Conservation (phyloP, 2,797 vertebrate genomes). For the Macrochelys suwanniensis region DNA sequence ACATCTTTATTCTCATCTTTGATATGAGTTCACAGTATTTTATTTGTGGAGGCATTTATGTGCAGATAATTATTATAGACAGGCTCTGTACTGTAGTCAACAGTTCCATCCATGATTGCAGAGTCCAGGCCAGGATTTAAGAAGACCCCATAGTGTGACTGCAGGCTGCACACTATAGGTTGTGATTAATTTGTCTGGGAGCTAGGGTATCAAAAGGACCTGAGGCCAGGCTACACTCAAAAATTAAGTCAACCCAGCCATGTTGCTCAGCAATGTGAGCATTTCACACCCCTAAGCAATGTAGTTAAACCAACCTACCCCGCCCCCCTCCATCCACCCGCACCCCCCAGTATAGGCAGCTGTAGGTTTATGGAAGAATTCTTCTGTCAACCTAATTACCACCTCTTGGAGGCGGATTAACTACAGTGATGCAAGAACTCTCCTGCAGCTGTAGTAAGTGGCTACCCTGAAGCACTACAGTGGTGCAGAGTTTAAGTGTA, state of each 20-base stretch:
- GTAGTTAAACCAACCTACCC: neutral
- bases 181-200: neutral
- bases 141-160: neutral
- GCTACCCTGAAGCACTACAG: neutral
- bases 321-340: too few species aligned
- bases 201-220: neutral
- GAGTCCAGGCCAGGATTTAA: neutral
- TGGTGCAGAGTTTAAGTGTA: neutral
- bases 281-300: neutral
- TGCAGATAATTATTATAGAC: conserved; percentile 60
- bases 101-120: neutral
- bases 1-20: conserved; percentile 20
- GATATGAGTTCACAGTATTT: neutral
- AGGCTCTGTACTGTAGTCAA: conserved; percentile 12
- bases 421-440: too few species aligned
- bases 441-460: neutral
- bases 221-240: neutral
- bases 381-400: neutral
- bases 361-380: neutral
- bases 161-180: neutral
- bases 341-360: neutral
- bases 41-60: conserved; percentile 45
- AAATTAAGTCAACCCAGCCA: neutral
- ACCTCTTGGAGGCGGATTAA: too few species aligned
- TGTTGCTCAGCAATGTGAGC: neutral